Evolutionary conservation across 2,797 vertebrate species (phyloP), one percentile per base, ranked within the genome.

Genomic region (Hoplostethus mediterraneus): DNA sequence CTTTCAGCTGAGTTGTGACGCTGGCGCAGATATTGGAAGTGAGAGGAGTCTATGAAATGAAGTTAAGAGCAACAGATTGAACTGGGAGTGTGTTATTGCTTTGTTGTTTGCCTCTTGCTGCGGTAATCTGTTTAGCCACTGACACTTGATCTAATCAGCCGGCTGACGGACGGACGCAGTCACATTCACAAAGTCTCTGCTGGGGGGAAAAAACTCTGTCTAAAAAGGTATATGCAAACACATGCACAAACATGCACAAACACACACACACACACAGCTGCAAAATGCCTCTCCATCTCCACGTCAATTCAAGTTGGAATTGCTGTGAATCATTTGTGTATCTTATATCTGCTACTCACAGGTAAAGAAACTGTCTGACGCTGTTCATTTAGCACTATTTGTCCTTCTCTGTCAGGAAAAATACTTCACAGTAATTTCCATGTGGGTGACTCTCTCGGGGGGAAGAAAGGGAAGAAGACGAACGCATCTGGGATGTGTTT

Each of bases 81-180:
- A 57, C 44, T 16, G 59, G 45, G 49, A 88, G 79, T 73, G 82
- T 75, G 73, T 83, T 84, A 85, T 84, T 78, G 72, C 80, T 82
- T 75, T 81, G 80, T 63, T 75, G 63, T 75, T 54, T 33, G 63
- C 77, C 67, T 82, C 64, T 72, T 30, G 55, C 68, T 47, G 6
- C 62, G 38, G 59, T 85, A 86, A 90, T 90, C 77, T 80, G 79
- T 85, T 90, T 65, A 83, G 59, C 48, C 17, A 38, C 70, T 72
- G 83, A 85, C 71, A 67, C 71, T 53, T 81, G 63, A 87, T 92
- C 77, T 83, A 79, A 85, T 90, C 83, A 86, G 75, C 73, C 4
- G 40, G 16, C 65, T 74, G 68, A 85, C 45, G 42, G 85, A 80
- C 70, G 11, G 71, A 70, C 49, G 45, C 59, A 16, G 53, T 52